Evolutionary conservation across 2,888 invertebrate species (phyloP).

Genomic region (Acrocyrtus sp.): DNA sequence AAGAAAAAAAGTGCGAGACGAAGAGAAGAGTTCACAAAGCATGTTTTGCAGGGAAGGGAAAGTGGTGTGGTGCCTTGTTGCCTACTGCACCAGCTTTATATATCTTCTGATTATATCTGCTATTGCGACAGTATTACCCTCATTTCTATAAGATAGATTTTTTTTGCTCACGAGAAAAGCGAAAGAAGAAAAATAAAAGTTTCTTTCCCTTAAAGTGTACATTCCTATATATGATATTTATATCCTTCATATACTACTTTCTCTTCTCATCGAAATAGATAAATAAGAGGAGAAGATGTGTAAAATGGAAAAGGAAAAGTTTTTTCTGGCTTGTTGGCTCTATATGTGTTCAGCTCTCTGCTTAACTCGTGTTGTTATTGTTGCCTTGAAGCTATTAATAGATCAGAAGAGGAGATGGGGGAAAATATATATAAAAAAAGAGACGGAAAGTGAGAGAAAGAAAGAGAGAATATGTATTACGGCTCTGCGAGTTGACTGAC

Average conservation of each 20-base stretch:
- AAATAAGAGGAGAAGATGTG: slow-evolving; percentile 1
- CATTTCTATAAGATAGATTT: too few species aligned
- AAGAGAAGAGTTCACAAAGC: slow-evolving; percentile 22
- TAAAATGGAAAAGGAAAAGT: not conserved
- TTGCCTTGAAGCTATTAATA: slow-evolving; percentile 53
- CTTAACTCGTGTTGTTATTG: slow-evolving; percentile 40
- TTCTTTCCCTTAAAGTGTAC: too few species aligned
- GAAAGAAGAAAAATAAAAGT: too few species aligned
- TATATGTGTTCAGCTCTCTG: too few species aligned
- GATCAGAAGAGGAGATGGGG: slow-evolving; percentile 18
- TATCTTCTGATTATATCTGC: too few species aligned
- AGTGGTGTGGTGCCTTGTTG: slow-evolving; percentile 2
- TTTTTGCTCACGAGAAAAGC: too few species aligned
- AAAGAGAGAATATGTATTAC: not conserved
- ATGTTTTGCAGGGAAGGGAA: not conserved
- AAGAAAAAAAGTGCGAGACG: not conserved
- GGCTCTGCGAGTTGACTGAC: not conserved
- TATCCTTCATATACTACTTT: not conserved
- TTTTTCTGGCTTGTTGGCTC: slow-evolving; percentile 1
- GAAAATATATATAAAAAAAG: slow-evolving; percentile 15
- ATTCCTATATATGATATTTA: too few species aligned
- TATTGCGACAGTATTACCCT: slow-evolving; percentile 5
- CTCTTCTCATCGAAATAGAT: not conserved
- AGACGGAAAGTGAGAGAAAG: slow-evolving; percentile 1
- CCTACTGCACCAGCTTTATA: not conserved